Conservation (phyloP, 2,113 vertebrate species). For the Thunnus thynnus region DNA sequence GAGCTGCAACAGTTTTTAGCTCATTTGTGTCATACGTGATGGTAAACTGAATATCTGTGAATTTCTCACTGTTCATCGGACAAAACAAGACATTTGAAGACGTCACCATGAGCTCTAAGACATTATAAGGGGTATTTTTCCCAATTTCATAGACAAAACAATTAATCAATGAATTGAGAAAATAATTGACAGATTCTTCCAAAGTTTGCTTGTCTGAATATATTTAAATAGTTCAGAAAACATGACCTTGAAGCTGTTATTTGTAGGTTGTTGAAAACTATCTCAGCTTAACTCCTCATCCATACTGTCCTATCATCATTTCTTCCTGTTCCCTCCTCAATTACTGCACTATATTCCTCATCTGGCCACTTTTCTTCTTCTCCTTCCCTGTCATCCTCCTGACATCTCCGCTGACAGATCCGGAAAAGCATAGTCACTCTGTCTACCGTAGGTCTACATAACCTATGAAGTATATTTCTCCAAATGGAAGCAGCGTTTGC, state of each 20-base stretch:
- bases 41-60: too few relatives aligned
- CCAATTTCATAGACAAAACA: too few relatives aligned
- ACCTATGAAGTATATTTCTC: constrained; percentile 9
- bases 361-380: too few relatives aligned
- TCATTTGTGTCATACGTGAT: too few relatives aligned
- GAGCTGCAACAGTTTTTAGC: too few relatives aligned
- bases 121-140: too few relatives aligned
- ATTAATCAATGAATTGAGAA: too few relatives aligned
- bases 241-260: neutral
- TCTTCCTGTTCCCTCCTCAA: neutral
- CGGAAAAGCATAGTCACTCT: neutral
- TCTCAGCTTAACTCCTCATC: neutral
- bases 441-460: neutral
- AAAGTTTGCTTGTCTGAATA: neutral
- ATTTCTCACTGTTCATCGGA: too few relatives aligned
- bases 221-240: neutral
- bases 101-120: too few relatives aligned
- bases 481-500: constrained; percentile 54
- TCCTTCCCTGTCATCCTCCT: neutral
- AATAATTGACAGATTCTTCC: neutral
- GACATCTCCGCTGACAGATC: neutral
- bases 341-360: too few relatives aligned
- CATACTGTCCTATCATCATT: neutral
- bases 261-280: neutral
- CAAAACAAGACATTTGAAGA: too few relatives aligned